Evolutionary conservation across 1,140 invertebrate genomes (phyloP).

Genomic region (Helicoverpa armigera): DNA sequence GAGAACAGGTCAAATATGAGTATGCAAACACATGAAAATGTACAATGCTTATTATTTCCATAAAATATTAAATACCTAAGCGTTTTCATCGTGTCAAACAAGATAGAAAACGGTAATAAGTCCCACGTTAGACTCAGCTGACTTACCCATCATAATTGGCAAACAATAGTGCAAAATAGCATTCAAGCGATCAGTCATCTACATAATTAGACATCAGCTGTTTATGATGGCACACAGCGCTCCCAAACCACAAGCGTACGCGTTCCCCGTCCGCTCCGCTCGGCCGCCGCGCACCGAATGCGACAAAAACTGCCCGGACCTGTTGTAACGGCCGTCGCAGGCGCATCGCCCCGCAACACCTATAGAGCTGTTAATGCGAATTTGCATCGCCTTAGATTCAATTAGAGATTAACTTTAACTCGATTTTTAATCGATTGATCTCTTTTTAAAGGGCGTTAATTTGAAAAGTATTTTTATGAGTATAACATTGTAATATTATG

Average conservation of each 20-base stretch:
- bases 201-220: constrained; percentile 36
- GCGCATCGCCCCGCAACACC: constrained; percentile 53
- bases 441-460: constrained; percentile 26
- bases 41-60: no score
- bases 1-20: no score
- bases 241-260: constrained; percentile 45
- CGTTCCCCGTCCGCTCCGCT: constrained; percentile 38
- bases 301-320: constrained; percentile 68
- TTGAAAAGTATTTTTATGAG: constrained; percentile 29
- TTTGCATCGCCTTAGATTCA: constrained; percentile 50
- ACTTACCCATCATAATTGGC: no score
- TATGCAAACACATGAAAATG: no score
- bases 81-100: no score
- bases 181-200: constrained; percentile 18
- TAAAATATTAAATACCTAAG: no score
- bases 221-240: not conserved
- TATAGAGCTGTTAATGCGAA: constrained; percentile 54
- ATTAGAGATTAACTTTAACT: constrained; percentile 41
- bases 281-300: constrained; percentile 38
- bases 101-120: no score
- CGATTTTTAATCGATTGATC: constrained; percentile 30
- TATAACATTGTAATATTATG: not conserved
- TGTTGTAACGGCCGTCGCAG: constrained; percentile 66
- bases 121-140: no score
- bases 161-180: not conserved